Evolutionary conservation across 2,797 vertebrate genomes (phyloP), one percentile per base, ranked within the genome.

Genomic region (Pogonophryne albipinna): DNA sequence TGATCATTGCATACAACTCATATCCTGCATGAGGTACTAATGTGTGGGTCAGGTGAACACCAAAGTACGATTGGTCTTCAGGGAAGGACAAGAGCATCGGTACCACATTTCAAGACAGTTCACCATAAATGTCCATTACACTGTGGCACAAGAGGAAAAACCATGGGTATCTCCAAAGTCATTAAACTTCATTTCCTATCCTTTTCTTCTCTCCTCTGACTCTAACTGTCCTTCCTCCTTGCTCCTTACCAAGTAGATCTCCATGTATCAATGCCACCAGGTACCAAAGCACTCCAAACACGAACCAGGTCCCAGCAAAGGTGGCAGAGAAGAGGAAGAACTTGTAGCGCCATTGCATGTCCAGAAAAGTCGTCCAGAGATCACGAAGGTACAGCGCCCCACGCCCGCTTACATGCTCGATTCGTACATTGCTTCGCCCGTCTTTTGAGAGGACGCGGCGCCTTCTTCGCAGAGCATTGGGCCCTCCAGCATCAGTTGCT

Each of bases 341-440:
- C 92, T 95, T 96, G 85, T 95, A 96, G 64, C 95, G 94, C 95
- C 95, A 96, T 58, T 95, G 95, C 95, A 96, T 95, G 85, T 96
- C 95, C 82, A 96, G 80, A 76, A 95, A 95, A 16, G 95, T 96
- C 0, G 95, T 96, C 98, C 98, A 99, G 58, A 99, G 97, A 85
- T 99, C 98, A 0, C 97, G 92, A 64, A 99, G 95, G 91, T 98
- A 99, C 67, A 98, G 95, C 1, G 97, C 91, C 45, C 96, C 94
- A 41, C 95, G 94, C 0, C 95, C 96, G 4, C 94, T 96, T 13
- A 99, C 94, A 0, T 99, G 98, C 87, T 98, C 97, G n/a, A 98
- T 97, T 49, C 96, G 96, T 0, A 99, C 97, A 66, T 99, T 99
- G 85, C 98, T 99, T 34, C 97, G 95, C 3, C 98, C 98, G 14